Conservation (phyloP, 2,888 invertebrate genomes). For the Anodontia alba region DNA sequence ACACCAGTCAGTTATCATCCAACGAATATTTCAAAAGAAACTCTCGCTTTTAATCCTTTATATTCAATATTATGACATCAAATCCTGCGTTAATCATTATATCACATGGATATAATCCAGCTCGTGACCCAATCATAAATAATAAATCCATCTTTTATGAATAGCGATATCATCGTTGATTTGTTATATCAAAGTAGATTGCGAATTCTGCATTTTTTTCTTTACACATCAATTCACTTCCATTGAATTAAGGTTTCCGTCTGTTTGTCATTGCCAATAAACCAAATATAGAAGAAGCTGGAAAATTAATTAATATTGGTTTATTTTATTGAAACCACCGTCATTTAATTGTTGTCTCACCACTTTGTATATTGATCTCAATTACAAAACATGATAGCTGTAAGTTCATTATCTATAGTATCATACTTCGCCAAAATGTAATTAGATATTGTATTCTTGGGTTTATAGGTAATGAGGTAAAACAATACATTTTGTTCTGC, state of each 20-base stretch:
- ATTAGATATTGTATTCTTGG: neutral
- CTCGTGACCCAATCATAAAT: too few relatives aligned
- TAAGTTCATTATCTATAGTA: neutral
- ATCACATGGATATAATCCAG: neutral
- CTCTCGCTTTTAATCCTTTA: too few relatives aligned
- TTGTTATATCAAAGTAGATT: too few relatives aligned
- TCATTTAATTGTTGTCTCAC: neutral
- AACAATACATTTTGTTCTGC: neutral
- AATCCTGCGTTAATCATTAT: neutral
- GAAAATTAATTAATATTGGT: constrained; percentile 9
- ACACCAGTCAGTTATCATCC: neutral
- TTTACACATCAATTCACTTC: too few relatives aligned
- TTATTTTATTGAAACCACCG: neutral
- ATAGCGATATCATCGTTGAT: too few relatives aligned
- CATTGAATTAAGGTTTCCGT: too few relatives aligned
- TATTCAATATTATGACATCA: too few relatives aligned
- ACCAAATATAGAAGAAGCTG: neutral
- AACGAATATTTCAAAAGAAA: neutral
- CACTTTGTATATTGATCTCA: neutral
- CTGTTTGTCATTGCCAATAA: neutral
- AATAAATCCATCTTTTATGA: too few relatives aligned
- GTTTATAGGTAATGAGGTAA: neutral
- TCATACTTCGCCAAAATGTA: neutral
- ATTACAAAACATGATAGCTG: neutral
- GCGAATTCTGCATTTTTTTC: too few relatives aligned